phyloP scores from a whole-genome alignment of 92 coral and sea anemone species.

The Umimayanthus kanabou region DNA sequence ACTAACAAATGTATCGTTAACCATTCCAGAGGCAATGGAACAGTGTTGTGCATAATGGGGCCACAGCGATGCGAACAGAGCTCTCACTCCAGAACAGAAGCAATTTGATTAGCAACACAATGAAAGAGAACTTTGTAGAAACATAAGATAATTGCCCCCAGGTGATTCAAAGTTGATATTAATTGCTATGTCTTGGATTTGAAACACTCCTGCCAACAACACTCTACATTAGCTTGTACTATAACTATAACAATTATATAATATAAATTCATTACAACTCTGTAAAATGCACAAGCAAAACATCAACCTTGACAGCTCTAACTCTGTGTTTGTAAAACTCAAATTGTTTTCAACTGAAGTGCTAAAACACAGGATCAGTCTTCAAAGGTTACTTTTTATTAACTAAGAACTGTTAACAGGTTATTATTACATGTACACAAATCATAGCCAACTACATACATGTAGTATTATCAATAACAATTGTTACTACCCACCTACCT shows the following conservation, averaged over 20 bases:
- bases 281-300: background rate
- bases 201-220: slow-evolving; percentile 31
- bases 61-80: background rate
- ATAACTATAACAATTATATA: background rate
- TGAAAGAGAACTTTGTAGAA: background rate
- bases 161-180: background rate
- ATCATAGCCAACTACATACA: background rate
- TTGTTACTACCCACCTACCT: slow-evolving; percentile 33
- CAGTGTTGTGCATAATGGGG: background rate
- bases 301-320: background rate
- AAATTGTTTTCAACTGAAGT: background rate
- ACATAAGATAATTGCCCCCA: background rate
- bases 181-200: background rate
- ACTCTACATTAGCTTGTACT: background rate
- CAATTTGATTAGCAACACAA: background rate
- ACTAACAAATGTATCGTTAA: slow-evolving; percentile 8
- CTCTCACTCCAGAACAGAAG: background rate
- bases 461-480: too few relatives aligned
- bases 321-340: background rate
- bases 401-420: too few relatives aligned
- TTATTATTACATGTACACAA: background rate
- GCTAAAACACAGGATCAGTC: background rate
- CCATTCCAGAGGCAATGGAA: slow-evolving; percentile 11
- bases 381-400: background rate
- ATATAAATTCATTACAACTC: background rate